Percentiles rank a stretch among this genome's conserved stretches.
Conservation (phyloP, 2,113 vertebrate genomes). For the Ciconia stormi region DNA sequence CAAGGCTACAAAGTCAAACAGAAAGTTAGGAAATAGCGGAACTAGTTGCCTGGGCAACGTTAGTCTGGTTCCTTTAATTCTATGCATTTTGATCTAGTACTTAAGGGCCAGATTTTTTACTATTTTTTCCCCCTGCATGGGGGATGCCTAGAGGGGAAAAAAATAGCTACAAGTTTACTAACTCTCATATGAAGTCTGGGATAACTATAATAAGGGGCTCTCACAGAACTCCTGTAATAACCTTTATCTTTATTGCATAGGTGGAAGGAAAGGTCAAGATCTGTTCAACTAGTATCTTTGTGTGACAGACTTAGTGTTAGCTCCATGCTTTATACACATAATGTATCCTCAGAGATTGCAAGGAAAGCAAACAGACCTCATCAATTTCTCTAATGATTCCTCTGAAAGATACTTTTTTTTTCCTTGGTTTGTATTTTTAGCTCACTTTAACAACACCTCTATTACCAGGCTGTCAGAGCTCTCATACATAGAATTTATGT, state of each 20-base stretch:
- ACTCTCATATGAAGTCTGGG: not conserved
- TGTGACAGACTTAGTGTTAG: slow-evolving; percentile 10
- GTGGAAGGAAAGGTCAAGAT: slow-evolving; percentile 55
- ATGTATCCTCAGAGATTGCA: slow-evolving; percentile 53
- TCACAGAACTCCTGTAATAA: not conserved
- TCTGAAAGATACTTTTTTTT: slow-evolving; percentile 50
- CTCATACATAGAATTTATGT: slow-evolving; percentile 64
- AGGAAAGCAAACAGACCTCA: slow-evolving; percentile 73
- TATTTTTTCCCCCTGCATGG: fast-evolving
- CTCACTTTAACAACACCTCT: slow-evolving; percentile 67
- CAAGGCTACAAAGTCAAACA: not conserved
- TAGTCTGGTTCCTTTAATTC: not conserved
- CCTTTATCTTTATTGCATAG: slow-evolving; percentile 34
- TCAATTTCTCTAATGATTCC: slow-evolving; percentile 77
- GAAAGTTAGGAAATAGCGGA: not conserved
- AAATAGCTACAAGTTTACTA: not conserved
- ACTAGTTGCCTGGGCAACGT: not conserved
- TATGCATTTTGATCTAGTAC: not conserved
- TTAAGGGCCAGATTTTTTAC: not conserved
- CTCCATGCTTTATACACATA: slow-evolving; percentile 23
- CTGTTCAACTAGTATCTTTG: slow-evolving; percentile 39
- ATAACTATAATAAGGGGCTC: not conserved
- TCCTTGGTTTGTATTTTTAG: slow-evolving; percentile 70
- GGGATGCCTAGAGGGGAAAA: not conserved
- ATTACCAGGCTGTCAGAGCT: slow-evolving; percentile 64